Evolutionary conservation across 92 coral and sea anemone species (phyloP).

Genomic region (Muricea muricata): DNA sequence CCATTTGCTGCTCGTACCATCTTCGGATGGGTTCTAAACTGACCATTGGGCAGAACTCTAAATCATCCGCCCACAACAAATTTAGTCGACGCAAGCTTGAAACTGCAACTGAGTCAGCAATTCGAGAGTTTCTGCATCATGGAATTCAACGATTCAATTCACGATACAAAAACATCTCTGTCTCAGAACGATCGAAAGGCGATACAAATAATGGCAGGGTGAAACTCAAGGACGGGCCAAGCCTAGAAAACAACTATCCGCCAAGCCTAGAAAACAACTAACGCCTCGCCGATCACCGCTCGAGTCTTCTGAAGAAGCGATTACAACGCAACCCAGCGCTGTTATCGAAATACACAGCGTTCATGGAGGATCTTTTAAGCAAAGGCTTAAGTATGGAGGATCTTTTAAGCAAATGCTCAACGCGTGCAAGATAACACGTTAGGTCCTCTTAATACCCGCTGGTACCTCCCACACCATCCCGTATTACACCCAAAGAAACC

Average conservation of each 20-base stretch:
- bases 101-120: too few species aligned
- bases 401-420: too few species aligned
- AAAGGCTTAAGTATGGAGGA: too few species aligned
- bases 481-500: conserved; percentile 13
- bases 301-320: background rate
- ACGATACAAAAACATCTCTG: background rate
- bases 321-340: background rate
- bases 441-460: background rate
- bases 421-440: background rate
- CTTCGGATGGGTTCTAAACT: conserved; percentile 29
- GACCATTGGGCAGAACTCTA: background rate
- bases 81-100: background rate
- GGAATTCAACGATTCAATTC: background rate
- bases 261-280: background rate
- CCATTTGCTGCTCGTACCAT: conserved; percentile 15
- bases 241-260: background rate
- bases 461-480: background rate
- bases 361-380: background rate
- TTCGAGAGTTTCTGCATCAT: background rate
- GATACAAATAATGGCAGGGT: background rate
- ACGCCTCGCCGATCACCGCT: background rate
- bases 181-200: background rate
- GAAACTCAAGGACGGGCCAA: background rate
- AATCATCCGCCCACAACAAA: background rate
- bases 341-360: background rate